Evolutionary conservation across 2,797 vertebrate species (phyloP).

Genomic region (Sebastes iracundus): DNA sequence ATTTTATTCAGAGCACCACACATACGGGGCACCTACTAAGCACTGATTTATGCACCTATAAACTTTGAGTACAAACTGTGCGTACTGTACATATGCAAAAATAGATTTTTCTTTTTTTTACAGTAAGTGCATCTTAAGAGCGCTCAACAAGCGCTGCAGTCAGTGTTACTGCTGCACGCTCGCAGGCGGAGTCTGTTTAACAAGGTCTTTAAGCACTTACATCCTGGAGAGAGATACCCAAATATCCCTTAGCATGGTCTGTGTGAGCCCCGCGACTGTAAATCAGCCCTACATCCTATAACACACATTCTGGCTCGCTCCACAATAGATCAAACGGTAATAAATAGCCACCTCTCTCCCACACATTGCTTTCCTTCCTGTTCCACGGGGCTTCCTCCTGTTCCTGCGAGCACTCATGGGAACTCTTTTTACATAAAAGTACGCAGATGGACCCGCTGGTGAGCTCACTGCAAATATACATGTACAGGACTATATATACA

Average conservation of each 20-base stretch:
- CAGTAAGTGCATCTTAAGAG: conserved; percentile 41
- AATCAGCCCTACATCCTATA: conserved; percentile 80
- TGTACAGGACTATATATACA: conserved; percentile 23
- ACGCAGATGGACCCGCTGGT: conserved; percentile 67
- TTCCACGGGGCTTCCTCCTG: conserved; percentile 75
- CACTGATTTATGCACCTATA: conserved; percentile 75
- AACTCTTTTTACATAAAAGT: conserved; percentile 73
- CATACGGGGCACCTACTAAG: conserved; percentile 62
- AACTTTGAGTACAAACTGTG: conserved; percentile 67
- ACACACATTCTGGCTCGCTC: conserved; percentile 75
- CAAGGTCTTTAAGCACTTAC: conserved; percentile 64
- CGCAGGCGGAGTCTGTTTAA: conserved; percentile 56
- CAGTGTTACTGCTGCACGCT: conserved; percentile 16
- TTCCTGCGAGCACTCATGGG: conserved; percentile 76
- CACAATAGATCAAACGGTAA: conserved; percentile 84
- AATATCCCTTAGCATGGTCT: conserved; percentile 66
- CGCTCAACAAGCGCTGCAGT: conserved; percentile 14
- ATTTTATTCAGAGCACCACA: conserved; percentile 71
- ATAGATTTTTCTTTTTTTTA: conserved; percentile 45
- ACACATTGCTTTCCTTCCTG: conserved; percentile 83
- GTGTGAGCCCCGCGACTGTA: conserved; percentile 68
- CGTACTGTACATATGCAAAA: conserved; percentile 66
- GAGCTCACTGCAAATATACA: conserved; percentile 43
- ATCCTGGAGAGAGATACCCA: conserved; percentile 72
- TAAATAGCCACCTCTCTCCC: conserved; percentile 80